Conservation (phyloP, 1,140 invertebrate species). For the Phocides pigmalion region DNA sequence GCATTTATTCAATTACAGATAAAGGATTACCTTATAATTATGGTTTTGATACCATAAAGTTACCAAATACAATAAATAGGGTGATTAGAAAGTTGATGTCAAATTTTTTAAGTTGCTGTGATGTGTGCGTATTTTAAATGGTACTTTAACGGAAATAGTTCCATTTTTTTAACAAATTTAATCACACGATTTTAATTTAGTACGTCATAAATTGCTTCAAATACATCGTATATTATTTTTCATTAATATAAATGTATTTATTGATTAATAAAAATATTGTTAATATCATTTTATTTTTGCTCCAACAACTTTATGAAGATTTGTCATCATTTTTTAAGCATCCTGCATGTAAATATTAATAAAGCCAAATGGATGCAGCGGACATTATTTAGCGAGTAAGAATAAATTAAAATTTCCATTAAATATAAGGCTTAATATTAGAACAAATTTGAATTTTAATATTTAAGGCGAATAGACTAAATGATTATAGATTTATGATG, state of each 20-base stretch:
- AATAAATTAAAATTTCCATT: slow-evolving; percentile 22
- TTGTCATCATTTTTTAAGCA: background rate
- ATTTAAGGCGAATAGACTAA: slow-evolving; percentile 13
- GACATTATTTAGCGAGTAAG: slow-evolving; percentile 7
- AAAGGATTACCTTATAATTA: background rate
- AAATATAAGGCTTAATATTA: slow-evolving; percentile 23
- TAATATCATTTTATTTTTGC: no score
- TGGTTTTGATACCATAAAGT: background rate
- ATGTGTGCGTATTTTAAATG: no score
- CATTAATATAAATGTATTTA: no score
- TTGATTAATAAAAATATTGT: no score
- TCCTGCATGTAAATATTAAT: background rate
- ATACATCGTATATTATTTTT: no score
- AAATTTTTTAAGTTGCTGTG: no score
- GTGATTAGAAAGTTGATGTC: no score
- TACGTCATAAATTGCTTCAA: no score
- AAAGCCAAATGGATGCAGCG: background rate
- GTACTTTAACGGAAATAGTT: no score
- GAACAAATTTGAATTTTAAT: slow-evolving; percentile 23
- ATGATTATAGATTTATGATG: slow-evolving; percentile 1
- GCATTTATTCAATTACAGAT: background rate
- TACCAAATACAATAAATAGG: background rate
- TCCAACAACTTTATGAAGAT: no score
- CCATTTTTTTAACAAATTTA: no score
- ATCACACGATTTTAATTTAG: no score